These are phyloP conservation scores for Drosophila seguyi DNA, from an alignment of 1,140 invertebrate species.

Conservation along the genomic window DNA sequence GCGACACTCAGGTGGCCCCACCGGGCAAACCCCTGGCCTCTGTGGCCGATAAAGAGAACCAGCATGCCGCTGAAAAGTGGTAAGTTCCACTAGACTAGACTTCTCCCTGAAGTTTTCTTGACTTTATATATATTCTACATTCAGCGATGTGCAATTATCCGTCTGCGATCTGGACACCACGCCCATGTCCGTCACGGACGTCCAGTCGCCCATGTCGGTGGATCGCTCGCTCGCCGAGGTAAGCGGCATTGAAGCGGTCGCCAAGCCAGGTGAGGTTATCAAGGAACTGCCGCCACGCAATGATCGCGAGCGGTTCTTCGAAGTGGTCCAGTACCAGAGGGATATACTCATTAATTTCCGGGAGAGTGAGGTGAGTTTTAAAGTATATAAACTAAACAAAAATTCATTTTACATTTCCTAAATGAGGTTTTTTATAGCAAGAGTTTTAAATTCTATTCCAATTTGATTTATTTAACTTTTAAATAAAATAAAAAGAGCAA, in stretches of 20 bases:
- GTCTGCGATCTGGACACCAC: conserved; percentile 55
- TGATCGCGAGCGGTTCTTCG: conserved; percentile 86
- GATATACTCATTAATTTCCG: conserved; percentile 92
- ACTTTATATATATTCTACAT: neutral
- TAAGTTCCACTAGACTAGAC: conserved; percentile 17
- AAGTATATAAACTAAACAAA: no score
- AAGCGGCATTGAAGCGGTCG: conserved; percentile 16
- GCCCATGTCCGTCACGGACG: conserved; percentile 85
- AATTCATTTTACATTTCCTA: no score
- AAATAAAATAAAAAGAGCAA: no score
- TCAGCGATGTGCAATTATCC: conserved; percentile 34
- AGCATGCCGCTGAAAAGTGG: conserved; percentile 26
- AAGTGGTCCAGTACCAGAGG: conserved; percentile 90
- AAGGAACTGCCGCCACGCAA: conserved; percentile 64
- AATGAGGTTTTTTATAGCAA: no score
- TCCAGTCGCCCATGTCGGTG: conserved; percentile 80
- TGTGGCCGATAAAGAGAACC: conserved; percentile 68
- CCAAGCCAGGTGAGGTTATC: neutral
- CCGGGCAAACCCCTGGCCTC: conserved; percentile 24
- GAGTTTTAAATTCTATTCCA: no score
- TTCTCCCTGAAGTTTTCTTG: neutral
- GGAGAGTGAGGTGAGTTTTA: conserved; percentile 89
- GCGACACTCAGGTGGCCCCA: conserved; percentile 53
- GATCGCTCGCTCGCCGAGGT: conserved; percentile 63
- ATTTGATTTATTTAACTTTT: no score